phyloP scores from a whole-genome alignment of 2,888 invertebrate genomes.

The Scelioninae gen. 2 region DNA sequence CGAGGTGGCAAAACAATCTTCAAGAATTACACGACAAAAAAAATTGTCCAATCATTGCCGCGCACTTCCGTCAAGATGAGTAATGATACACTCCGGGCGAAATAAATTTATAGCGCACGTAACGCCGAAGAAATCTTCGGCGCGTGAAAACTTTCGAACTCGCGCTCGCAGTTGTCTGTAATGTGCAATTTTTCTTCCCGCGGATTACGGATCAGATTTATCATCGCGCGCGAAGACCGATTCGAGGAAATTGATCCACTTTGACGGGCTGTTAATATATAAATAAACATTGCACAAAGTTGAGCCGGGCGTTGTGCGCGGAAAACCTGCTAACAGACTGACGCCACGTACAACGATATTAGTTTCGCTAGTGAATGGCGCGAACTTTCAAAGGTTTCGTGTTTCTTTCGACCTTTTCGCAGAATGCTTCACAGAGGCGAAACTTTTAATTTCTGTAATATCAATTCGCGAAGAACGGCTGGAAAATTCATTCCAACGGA shows the following conservation, averaged over 20 bases:
- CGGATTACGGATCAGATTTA: conserved; percentile 8
- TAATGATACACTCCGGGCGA: conserved; percentile 15
- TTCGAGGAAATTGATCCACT: conserved; percentile 3
- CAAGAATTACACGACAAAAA: no score
- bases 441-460: conserved; percentile 40
- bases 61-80: conserved; percentile 11
- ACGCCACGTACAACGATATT: conserved; percentile 48
- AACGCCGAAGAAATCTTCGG: conserved; percentile 3
- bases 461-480: conserved; percentile 19
- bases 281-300: conserved; percentile 34
- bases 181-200: conserved; percentile 12
- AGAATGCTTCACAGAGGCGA: conserved; percentile 22
- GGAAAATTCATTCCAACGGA: conserved; percentile 18
- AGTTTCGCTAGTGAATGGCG: conserved; percentile 44
- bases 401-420: conserved; percentile 37
- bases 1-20: no score
- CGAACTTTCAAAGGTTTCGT: conserved; percentile 38
- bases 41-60: conserved; percentile 13
- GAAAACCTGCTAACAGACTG: conserved; percentile 6
- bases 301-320: background rate
- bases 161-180: no score
- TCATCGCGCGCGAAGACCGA: background rate
- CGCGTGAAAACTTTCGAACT: conserved; percentile 4
- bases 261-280: conserved; percentile 13
- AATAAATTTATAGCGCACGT: conserved; percentile 10